Evolutionary conservation across 2,888 invertebrate species (phyloP).

Genomic region (Periphyllus acericola): DNA sequence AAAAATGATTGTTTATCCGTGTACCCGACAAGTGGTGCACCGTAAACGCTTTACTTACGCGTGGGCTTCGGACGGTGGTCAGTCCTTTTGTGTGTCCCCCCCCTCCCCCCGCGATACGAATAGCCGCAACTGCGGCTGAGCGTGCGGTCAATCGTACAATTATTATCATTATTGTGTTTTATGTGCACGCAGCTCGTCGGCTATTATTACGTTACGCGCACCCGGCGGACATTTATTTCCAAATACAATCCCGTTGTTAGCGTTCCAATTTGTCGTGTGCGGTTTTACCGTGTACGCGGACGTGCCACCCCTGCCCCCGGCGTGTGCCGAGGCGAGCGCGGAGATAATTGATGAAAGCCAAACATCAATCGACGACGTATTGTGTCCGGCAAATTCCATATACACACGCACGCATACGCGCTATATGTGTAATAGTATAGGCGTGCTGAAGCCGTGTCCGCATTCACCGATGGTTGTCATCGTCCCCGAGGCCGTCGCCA

Average conservation of each 20-base stretch:
- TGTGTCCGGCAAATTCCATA: neutral
- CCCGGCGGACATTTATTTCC: conserved; percentile 16
- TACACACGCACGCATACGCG: neutral
- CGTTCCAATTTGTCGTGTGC: neutral
- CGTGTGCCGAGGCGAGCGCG: neutral
- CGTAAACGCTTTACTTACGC: neutral
- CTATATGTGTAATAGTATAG: too few species aligned
- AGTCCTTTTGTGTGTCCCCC: conserved; percentile 42
- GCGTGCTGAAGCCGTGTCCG: too few species aligned
- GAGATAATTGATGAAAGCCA: neutral
- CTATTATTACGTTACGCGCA: neutral
- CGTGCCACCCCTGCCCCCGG: too few species aligned
- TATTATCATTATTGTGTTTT: neutral
- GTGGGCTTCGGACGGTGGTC: neutral
- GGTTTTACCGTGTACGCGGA: neutral
- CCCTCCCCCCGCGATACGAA: neutral
- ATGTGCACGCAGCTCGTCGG: neutral
- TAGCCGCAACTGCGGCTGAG: neutral
- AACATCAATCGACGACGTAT: conserved; percentile 38
- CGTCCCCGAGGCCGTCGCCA: too few species aligned
- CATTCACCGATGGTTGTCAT: too few species aligned
- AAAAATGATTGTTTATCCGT: conserved; percentile 10
- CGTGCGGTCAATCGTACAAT: conserved; percentile 7
- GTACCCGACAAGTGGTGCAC: neutral
- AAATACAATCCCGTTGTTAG: conserved; percentile 1